A percentile compares a stretch with the other conserved stretches of the same genome.
phyloP scores from a whole-genome alignment of 2,888 invertebrate genomes.

The Acheta domesticus region DNA sequence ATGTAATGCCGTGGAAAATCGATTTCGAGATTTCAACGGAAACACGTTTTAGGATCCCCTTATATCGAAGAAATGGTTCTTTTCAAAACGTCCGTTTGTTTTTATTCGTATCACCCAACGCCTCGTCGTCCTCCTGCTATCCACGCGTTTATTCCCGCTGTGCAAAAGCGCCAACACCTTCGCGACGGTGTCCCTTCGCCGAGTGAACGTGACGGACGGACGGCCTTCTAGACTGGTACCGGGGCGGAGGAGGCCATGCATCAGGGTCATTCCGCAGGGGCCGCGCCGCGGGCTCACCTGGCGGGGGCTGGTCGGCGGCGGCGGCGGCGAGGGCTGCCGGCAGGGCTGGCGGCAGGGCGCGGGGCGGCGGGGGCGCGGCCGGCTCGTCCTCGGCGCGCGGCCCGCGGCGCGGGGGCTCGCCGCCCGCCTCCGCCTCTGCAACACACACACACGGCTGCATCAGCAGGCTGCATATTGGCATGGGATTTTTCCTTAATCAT shows the following conservation, averaged over 20 bases:
- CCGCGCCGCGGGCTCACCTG: neutral
- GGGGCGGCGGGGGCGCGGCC: neutral
- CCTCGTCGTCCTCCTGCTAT: too few species aligned
- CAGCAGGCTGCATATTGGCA: too few species aligned
- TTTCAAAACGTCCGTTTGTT: too few species aligned
- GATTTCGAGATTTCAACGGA: too few species aligned
- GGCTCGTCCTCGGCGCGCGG: neutral
- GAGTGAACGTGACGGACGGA: neutral
- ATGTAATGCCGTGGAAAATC: too few species aligned
- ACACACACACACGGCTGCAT: neutral
- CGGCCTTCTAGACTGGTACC: neutral
- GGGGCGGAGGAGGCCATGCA: neutral
- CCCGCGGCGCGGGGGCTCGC: neutral
- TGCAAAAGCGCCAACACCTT: too few species aligned
- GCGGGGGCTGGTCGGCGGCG: neutral
- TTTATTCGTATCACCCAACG: too few species aligned
- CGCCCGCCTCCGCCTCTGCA: neutral
- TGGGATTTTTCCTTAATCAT: too few species aligned
- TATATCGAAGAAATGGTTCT: too few species aligned
- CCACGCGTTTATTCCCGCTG: too few species aligned
- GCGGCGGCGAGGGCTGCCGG: neutral
- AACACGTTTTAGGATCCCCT: too few species aligned
- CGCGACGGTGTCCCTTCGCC: too few species aligned
- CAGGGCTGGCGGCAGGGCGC: neutral
- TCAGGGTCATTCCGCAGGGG: neutral